Percentiles rank a stretch among this genome's conserved stretches.
These are phyloP conservation scores for Alloplasta piceator DNA, from an alignment of 2,888 invertebrate species.

Conservation along the genomic window DNA sequence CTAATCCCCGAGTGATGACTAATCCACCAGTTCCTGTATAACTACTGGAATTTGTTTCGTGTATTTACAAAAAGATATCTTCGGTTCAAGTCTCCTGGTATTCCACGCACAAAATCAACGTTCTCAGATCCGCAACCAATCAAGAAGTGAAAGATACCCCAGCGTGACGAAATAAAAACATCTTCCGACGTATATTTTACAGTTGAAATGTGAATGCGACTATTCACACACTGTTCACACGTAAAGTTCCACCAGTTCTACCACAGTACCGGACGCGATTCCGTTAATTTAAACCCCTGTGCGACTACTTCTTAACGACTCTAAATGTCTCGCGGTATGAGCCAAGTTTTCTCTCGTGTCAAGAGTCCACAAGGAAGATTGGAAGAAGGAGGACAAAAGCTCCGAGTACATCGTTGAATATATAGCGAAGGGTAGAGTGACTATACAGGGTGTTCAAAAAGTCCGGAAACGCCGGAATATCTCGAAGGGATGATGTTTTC, in stretches of 20 bases:
- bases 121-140: too few relatives aligned
- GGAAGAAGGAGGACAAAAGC: conserved; percentile 36
- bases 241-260: conserved; percentile 68
- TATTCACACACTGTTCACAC: conserved; percentile 38
- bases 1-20: too few relatives aligned
- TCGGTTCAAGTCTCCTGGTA: too few relatives aligned
- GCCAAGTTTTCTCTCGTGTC: conserved; percentile 68
- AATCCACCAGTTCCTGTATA: too few relatives aligned
- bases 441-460: conserved; percentile 19
- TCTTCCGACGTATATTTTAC: conserved; percentile 3
- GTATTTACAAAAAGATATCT: too few relatives aligned
- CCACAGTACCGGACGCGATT: conserved; percentile 57
- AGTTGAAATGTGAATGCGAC: conserved; percentile 44
- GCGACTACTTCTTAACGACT: conserved; percentile 70
- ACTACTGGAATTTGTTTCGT: too few relatives aligned
- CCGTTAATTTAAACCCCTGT: conserved; percentile 71
- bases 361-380: conserved; percentile 39
- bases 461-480: too few relatives aligned
- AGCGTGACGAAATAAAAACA: conserved; percentile 30
- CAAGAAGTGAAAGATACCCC: conserved; percentile 13
- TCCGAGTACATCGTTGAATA: conserved; percentile 50
- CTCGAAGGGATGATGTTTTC: too few relatives aligned
- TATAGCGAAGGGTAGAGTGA: conserved; percentile 29
- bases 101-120: too few relatives aligned
- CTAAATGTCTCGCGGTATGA: conserved; percentile 60